These are phyloP conservation scores for Lepidothrix coronata DNA, from an alignment of 2,113 vertebrate species.

Conservation along the genomic window DNA sequence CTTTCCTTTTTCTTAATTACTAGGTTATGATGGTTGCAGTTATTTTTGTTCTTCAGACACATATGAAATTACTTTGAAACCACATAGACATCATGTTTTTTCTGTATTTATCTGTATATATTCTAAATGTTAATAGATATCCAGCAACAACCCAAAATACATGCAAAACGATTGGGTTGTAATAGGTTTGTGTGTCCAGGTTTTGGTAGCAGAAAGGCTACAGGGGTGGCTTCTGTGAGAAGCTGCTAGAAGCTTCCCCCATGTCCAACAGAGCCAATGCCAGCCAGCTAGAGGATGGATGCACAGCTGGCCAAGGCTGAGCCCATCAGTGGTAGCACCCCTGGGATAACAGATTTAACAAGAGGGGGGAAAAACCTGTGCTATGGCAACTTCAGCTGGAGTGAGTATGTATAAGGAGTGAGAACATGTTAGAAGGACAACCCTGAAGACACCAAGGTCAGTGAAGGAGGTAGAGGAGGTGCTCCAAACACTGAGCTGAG, in stretches of 20 bases:
- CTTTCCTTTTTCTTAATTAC: neutral
- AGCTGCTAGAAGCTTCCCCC: neutral
- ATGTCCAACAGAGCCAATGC: neutral
- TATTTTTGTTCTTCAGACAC: neutral
- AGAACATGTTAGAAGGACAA: neutral
- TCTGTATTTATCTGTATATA: neutral
- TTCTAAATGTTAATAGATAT: neutral
- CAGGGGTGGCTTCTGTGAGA: neutral
- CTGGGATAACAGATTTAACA: neutral
- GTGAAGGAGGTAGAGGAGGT: neutral
- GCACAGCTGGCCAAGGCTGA: neutral
- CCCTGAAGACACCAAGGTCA: neutral
- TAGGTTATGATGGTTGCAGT: neutral
- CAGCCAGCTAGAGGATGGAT: neutral
- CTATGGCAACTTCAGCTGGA: neutral
- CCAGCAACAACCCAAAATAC: neutral
- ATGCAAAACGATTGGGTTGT: neutral
- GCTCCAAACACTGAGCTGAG: neutral
- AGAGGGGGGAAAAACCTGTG: neutral
- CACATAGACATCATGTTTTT: accelerated
- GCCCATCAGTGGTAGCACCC: neutral
- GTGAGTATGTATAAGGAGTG: neutral
- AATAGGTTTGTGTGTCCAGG: neutral
- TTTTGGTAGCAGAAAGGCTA: neutral
- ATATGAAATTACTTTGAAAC: neutral